Percentiles rank a stretch among this genome's conserved stretches.
Evolutionary conservation across 1,140 invertebrate species (phyloP).

Genomic region (Ceratosolen solmsi): DNA sequence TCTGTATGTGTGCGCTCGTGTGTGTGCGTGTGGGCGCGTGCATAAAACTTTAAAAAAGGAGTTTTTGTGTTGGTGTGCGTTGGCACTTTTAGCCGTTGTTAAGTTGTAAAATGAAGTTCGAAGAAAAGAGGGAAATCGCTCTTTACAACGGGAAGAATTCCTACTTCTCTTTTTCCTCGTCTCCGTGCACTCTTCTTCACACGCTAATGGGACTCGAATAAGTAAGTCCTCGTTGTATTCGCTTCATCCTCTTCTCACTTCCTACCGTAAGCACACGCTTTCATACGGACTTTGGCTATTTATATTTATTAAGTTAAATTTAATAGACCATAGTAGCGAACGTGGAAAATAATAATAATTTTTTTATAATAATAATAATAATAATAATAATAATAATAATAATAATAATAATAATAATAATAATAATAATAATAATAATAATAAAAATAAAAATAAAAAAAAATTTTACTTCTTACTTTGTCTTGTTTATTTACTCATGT

Average conservation of each 20-base stretch:
- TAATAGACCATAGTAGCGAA: neutral
- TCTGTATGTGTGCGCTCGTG: neutral
- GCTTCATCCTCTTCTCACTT: neutral
- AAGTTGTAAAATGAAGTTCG: conserved; percentile 53
- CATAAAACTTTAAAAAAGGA: conserved; percentile 16
- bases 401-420: too few relatives aligned
- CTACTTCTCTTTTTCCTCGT: conserved; percentile 15
- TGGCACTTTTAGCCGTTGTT: conserved; percentile 45
- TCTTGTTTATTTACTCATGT: neutral
- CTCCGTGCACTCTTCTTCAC: conserved; percentile 5
- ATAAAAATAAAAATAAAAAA: too few relatives aligned
- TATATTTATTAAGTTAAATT: neutral
- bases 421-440: too few relatives aligned
- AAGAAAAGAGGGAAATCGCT: conserved; percentile 43
- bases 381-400: too few relatives aligned
- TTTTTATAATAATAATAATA: too few relatives aligned
- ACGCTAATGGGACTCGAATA: neutral
- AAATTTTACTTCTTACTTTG: neutral
- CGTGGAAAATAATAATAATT: neutral
- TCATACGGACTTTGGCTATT: neutral
- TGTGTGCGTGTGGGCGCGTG: neutral
- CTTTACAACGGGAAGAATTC: conserved; percentile 31
- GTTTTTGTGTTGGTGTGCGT: conserved; percentile 25
- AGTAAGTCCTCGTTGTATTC: neutral
- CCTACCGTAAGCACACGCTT: too few relatives aligned